Evolutionary conservation across 2,113 vertebrate genomes (phyloP).

Genomic region (Heterochromis multidens): DNA sequence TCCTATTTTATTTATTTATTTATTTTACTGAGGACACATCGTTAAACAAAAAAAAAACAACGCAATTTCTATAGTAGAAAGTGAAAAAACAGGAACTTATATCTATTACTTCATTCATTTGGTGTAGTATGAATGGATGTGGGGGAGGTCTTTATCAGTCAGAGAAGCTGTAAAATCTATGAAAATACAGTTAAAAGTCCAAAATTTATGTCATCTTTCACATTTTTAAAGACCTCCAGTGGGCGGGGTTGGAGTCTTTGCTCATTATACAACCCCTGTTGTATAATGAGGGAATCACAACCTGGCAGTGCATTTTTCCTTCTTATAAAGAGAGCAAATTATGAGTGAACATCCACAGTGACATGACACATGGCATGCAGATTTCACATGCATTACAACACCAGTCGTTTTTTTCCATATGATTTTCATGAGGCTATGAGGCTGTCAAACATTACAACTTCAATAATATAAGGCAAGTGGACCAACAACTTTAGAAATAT

Average conservation of each 20-base stretch:
- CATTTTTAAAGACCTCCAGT: not conserved
- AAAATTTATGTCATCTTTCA: not conserved
- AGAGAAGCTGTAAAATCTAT: too few relatives aligned
- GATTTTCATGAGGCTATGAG: not conserved
- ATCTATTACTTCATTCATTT: too few relatives aligned
- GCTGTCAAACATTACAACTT: not conserved
- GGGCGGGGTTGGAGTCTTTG: not conserved
- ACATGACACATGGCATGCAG: not conserved
- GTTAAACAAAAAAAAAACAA: too few relatives aligned
- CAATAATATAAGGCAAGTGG: not conserved
- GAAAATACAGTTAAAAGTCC: too few relatives aligned
- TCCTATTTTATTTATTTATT: too few relatives aligned
- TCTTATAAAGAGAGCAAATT: not conserved
- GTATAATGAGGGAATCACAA: not conserved
- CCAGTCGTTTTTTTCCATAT: rapidly evolving
- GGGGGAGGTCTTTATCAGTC: too few relatives aligned
- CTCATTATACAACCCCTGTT: too few relatives aligned
- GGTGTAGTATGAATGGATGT: too few relatives aligned
- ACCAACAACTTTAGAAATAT: not conserved
- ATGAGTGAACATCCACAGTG: not conserved
- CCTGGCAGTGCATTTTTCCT: not conserved
- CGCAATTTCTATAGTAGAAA: too few relatives aligned
- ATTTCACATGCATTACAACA: not conserved
- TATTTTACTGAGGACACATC: too few relatives aligned
- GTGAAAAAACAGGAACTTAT: too few relatives aligned